Conservation (phyloP, 2,888 invertebrate genomes). For the Xestia c-nigrum region DNA sequence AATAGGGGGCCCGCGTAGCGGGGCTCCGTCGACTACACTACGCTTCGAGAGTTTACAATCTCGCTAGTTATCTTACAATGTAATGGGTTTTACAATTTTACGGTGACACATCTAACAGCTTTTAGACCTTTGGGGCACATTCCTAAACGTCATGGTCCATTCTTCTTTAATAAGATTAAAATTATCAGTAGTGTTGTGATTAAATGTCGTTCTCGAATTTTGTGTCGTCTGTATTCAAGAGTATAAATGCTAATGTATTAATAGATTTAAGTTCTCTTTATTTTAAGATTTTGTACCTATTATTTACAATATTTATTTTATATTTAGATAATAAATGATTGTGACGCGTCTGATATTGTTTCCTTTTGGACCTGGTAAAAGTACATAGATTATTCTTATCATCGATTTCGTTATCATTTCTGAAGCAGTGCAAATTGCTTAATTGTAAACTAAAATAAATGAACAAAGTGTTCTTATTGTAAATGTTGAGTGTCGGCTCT, state of each 20-base stretch:
- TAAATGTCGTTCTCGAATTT: conserved; percentile 45
- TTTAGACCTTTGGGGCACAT: too few species aligned
- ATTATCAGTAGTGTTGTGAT: conserved; percentile 47
- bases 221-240: conserved; percentile 41
- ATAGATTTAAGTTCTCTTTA: conserved; percentile 29
- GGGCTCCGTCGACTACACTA: too few species aligned
- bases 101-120: too few species aligned
- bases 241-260: conserved; percentile 36
- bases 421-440: conserved; percentile 24
- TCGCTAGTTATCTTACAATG: too few species aligned
- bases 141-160: too few species aligned
- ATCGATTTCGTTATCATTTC: conserved; percentile 45
- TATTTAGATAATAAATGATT: conserved; percentile 62
- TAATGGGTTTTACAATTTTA: too few species aligned
- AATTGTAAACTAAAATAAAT: conserved; percentile 31
- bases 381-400: conserved; percentile 50
- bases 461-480: conserved; percentile 26
- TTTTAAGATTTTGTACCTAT: conserved; percentile 34
- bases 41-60: too few species aligned
- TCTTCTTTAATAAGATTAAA: conserved; percentile 6
- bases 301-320: conserved; percentile 62
- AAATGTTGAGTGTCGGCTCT: conserved; percentile 39
- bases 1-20: too few species aligned
- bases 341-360: conserved; percentile 45
- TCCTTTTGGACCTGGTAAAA: conserved; percentile 54